Base-by-base conservation (phyloP, 2,888 invertebrate species). In the Drosophila setosimentum region DNA sequence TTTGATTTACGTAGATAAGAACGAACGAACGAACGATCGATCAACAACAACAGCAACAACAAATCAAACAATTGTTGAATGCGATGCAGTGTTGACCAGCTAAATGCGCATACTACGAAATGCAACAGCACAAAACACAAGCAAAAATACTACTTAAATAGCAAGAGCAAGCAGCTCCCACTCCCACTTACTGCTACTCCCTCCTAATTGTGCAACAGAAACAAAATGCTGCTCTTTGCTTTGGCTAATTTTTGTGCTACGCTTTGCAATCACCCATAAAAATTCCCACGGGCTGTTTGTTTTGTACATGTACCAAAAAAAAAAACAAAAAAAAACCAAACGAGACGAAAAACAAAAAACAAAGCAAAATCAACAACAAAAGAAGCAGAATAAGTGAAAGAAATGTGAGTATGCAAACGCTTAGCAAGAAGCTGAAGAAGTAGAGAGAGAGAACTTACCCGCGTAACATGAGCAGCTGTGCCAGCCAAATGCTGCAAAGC, bases 401-500 rank as follows among this genome's bases (percentile, higher is more conserved):
- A 59, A 55, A 66, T 68, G 51, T 58, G 42, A 42, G 58, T 40
- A 57, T 50, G 62, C 67, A n/a, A 27, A 55, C 27, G 54, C 27
- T n/a, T 18, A 13, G 16, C 24, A 55, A 11, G 27, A 27, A 37
- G 37, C 2, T 10, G 35, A 18, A 18, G 18, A n/a, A 27, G 13
- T 30, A n/a, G 58, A n/a, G 32, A 48, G n/a, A 40, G 42, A 48
- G 73, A 84, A 85, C 85, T 85, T 85, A 85, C 85, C 85, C 85
- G 85, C 87, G 85, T 87, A 85, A 85, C 85, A 87, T 76, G 83
- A 87, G 85, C 85, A 85, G 85, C 85, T 85, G 85, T 81, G 81
- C 78, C 76, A 72, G 72, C 68, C 72, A 70, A 80, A 73, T 63
- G 70, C 73, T 68, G 70, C 79, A 69, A 79, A 74, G 77, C 71